Evolutionary conservation across 1,140 invertebrate species (phyloP), one percentile per base, ranked within the genome.

Genomic region (Battus philenor): DNA sequence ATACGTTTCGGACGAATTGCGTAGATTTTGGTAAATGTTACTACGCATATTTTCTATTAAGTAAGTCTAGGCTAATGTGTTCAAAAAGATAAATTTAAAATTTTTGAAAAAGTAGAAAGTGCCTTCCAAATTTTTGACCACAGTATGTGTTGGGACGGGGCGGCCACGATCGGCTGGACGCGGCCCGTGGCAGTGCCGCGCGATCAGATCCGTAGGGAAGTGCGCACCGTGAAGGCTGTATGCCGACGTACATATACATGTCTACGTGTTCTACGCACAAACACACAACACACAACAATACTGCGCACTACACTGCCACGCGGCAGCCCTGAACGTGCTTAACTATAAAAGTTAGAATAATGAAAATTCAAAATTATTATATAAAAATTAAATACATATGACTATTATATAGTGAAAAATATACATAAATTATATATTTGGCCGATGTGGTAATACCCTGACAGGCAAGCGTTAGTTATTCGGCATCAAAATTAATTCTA

Each of bases 41-140:
- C 68, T 84, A 84, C 80, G 77, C 80, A 81, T 81, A 81, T 84
- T 80, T 81, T 81, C 80, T 84, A 84, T 78, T 84, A 65, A 81
- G 64, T 84, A 84, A 84, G 80, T 81, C 72, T 84, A 84, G 80
- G 80, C 80, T 84, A 84, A 84, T 81, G 80, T 84, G 77, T 84
- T 84, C 80, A 84, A 80, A 84, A 80, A 72, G 44, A 46, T 69
- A 73, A 81, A 74, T 70, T 68, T 68, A 79, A 41, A 83, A 77
- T 68, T 83, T 84, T 81, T 79, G 69, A 70, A 71, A 80, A 80
- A 74, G 76, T 84, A 84, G 80, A 81, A 84, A 84, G 80, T 84
- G 80, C 80, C 79, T 84, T 84, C 80, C 80, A 84, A 81, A 84
- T 84, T 77, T 81, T 84, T 81, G 77, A 84, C 76, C 77, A 81